phyloP scores from a whole-genome alignment of 2,797 vertebrate genomes.

The Lithobates sylvaticus region DNA sequence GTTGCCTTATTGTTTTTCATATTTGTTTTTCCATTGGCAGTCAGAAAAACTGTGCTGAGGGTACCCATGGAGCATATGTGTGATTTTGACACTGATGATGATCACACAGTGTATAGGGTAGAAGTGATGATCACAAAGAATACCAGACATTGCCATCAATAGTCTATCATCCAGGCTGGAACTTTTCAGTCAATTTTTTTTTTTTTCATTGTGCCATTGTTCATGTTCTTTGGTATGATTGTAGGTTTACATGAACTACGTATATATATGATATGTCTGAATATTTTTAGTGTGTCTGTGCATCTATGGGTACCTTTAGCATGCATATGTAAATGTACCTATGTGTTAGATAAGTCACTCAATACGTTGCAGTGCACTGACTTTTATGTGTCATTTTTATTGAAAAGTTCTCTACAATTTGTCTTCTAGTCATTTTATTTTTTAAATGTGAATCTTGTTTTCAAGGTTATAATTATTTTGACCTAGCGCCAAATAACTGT shows the following conservation, averaged over 20 bases:
- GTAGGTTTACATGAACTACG: background rate
- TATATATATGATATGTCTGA: background rate
- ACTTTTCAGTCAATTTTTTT: background rate
- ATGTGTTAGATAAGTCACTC: constrained; percentile 12
- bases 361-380: constrained; percentile 19
- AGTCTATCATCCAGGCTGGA: background rate
- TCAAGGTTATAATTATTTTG: background rate
- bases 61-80: background rate
- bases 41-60: background rate
- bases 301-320: background rate
- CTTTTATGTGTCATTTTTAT: background rate
- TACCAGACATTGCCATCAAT: background rate
- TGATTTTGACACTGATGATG: background rate
- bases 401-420: background rate
- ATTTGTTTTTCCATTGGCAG: background rate
- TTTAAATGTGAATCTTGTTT: background rate
- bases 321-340: background rate
- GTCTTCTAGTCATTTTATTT: background rate
- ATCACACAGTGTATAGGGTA: too few species aligned
- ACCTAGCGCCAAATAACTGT: constrained; percentile 1
- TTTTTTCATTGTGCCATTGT: background rate
- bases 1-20: constrained; percentile 25
- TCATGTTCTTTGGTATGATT: background rate
- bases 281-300: background rate
- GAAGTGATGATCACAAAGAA: background rate